Evolutionary conservation across 2,888 invertebrate species (phyloP).

Genomic region (Andrena marginata): DNA sequence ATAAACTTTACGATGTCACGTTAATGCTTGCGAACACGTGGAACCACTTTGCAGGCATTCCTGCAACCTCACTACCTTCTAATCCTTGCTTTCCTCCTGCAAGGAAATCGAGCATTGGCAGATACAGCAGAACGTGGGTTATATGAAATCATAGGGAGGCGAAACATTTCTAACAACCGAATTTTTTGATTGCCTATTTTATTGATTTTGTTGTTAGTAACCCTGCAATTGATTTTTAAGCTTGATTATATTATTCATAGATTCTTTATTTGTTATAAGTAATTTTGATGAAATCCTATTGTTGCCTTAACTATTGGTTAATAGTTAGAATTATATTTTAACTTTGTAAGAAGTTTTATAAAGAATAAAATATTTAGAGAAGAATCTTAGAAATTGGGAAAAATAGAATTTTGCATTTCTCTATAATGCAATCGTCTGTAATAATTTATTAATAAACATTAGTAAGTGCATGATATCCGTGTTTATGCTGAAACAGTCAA

Average conservation of each 20-base stretch:
- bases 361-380: background rate
- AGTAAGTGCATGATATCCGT: background rate
- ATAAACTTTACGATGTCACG: conserved; percentile 5
- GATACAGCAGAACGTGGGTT: too few species aligned
- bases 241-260: too few species aligned
- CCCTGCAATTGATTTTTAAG: too few species aligned
- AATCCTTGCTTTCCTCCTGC: too few species aligned
- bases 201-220: background rate
- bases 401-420: background rate
- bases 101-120: too few species aligned
- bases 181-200: background rate
- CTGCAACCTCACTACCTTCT: background rate
- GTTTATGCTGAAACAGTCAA: conserved; percentile 8
- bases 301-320: too few species aligned
- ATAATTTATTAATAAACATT: background rate
- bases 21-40: background rate
- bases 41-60: background rate
- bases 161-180: too few species aligned
- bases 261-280: too few species aligned
- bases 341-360: background rate
- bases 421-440: background rate
- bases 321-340: background rate
- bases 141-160: too few species aligned
- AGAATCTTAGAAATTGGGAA: background rate
- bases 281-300: too few species aligned